Evolutionary conservation across 2,888 invertebrate genomes (phyloP).

Genomic region (Penaeus monodon): DNA sequence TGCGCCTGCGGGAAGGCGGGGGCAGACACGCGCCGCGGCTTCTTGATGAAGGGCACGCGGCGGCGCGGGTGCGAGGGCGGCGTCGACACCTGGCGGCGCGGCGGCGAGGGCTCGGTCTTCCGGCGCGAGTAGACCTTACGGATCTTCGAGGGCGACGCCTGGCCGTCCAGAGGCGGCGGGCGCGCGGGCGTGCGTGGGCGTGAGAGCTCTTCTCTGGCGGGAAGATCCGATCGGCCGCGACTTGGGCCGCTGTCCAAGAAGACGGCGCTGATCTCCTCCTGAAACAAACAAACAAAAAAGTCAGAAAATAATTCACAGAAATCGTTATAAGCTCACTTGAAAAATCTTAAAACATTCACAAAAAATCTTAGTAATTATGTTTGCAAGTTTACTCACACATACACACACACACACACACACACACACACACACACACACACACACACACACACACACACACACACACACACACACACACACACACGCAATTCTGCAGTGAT

Average conservation of each 20-base stretch:
- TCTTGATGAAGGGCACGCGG: slow-evolving; percentile 30
- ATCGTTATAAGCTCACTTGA: background rate
- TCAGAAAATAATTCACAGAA: too few relatives aligned
- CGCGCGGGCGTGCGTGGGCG: slow-evolving; percentile 34
- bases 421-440: slow-evolving; percentile 4
- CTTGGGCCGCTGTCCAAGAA: slow-evolving; percentile 36
- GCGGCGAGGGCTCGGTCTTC: background rate
- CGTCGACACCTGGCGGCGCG: slow-evolving; percentile 4
- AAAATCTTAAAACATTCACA: background rate
- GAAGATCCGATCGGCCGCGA: too few relatives aligned
- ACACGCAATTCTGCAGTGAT: background rate
- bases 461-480: background rate
- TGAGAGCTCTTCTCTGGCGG: slow-evolving; percentile 2
- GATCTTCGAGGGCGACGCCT: slow-evolving; percentile 40
- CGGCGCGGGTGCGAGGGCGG: slow-evolving; percentile 31
- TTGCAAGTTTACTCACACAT: background rate
- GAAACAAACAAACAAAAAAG: slow-evolving; percentile 3
- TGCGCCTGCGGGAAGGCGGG: slow-evolving; percentile 23
- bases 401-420: background rate
- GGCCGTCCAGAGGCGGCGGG: slow-evolving; percentile 32
- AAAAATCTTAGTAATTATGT: background rate
- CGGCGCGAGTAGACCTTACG: slow-evolving; percentile 23
- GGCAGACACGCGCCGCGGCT: slow-evolving; percentile 45
- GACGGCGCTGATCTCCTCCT: slow-evolving; percentile 63
- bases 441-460: background rate